Conservation (phyloP, 2,888 invertebrate genomes). For the Glyphotaelius pellucidus region DNA sequence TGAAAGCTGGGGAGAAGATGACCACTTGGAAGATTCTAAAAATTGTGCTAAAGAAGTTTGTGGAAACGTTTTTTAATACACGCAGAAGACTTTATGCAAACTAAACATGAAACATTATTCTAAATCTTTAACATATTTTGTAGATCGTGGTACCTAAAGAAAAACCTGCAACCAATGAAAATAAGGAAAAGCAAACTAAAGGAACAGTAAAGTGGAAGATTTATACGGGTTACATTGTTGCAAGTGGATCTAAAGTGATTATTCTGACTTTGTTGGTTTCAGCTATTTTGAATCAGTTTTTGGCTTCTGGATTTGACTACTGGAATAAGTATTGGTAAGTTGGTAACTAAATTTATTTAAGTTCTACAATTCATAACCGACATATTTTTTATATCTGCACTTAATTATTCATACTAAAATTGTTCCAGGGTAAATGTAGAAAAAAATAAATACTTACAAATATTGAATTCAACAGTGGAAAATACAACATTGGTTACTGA, state of each 20-base stretch:
- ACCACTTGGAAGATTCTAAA: neutral
- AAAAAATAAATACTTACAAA: neutral
- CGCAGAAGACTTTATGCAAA: neutral
- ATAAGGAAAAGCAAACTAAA: conserved; percentile 69
- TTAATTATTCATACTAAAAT: neutral
- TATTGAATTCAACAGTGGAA: neutral
- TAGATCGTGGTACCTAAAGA: neutral
- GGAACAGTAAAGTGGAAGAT: conserved; percentile 74
- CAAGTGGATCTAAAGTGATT: conserved; percentile 79
- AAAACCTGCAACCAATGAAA: conserved; percentile 70
- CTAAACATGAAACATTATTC: neutral
- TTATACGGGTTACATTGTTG: conserved; percentile 80
- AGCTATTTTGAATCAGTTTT: conserved; percentile 78
- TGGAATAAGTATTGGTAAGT: conserved; percentile 74
- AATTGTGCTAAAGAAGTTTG: neutral
- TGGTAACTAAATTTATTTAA: neutral
- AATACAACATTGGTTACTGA: neutral
- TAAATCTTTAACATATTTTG: neutral
- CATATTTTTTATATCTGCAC: neutral
- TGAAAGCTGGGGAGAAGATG: neutral
- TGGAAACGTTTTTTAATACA: neutral
- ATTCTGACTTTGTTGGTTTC: conserved; percentile 75
- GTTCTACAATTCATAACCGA: neutral
- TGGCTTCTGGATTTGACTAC: conserved; percentile 77
- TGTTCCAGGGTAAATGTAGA: neutral